These are phyloP conservation scores for Anadara kagoshimensis DNA, from an alignment of 1,140 invertebrate species.

Conservation along the genomic window DNA sequence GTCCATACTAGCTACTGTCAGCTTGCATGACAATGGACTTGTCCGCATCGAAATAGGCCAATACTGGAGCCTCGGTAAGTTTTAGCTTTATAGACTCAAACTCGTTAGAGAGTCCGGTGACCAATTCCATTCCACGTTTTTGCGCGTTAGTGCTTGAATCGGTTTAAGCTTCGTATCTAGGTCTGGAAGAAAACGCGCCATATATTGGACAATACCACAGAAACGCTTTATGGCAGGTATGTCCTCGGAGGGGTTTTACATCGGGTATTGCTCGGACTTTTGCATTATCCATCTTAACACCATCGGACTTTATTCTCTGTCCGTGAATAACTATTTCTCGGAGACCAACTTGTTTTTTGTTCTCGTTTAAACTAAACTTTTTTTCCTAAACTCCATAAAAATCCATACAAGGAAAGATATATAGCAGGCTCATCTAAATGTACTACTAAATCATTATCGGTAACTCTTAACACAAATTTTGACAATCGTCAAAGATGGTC, in stretches of 20 bases:
- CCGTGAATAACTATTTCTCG: conserved; percentile 5
- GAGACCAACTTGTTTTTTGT: too few species aligned
- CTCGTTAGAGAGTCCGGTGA: conserved; percentile 67
- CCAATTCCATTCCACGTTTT: conserved; percentile 43
- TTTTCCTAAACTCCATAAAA: too few species aligned
- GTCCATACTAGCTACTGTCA: conserved; percentile 59
- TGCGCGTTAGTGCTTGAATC: conserved; percentile 50
- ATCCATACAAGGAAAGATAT: too few species aligned
- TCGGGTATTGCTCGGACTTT: neutral
- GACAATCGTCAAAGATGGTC: too few species aligned
- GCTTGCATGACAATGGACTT: conserved; percentile 47
- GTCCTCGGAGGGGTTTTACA: too few species aligned
- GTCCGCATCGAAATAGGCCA: conserved; percentile 52
- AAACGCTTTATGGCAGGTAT: conserved; percentile 9
- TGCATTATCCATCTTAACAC: conserved; percentile 7
- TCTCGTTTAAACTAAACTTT: too few species aligned
- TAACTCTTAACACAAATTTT: too few species aligned
- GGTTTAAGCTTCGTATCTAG: conserved; percentile 29
- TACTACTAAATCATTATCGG: too few species aligned
- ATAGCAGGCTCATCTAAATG: too few species aligned
- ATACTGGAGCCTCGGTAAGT: conserved; percentile 40
- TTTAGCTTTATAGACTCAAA: conserved; percentile 67
- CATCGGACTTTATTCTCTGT: neutral
- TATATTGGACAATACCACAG: conserved; percentile 25
- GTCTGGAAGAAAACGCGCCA: conserved; percentile 14